A percentile compares a stretch with the other conserved stretches of the same genome.
phyloP scores from a whole-genome alignment of 2,888 invertebrate species.

The Phyllotreta striolata region DNA sequence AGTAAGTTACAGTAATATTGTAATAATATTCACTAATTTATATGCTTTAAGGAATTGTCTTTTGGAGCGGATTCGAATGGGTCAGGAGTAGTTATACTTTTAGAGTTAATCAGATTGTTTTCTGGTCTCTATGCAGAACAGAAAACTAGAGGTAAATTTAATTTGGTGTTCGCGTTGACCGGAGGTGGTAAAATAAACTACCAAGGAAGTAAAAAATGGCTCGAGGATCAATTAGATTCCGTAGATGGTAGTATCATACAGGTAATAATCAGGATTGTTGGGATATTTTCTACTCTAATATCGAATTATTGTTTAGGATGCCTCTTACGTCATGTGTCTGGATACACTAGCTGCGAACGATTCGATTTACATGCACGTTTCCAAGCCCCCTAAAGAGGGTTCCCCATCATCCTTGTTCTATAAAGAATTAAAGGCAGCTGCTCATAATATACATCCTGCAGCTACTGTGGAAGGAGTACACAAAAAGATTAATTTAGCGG shows the following conservation, averaged over 20 bases:
- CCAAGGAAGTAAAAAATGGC: conserved; percentile 94
- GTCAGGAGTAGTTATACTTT: conserved; percentile 85
- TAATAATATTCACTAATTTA: conserved; percentile 8
- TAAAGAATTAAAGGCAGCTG: conserved; percentile 69
- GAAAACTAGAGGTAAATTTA: conserved; percentile 76
- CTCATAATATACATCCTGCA: conserved; percentile 61
- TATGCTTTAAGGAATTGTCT: conserved; percentile 75
- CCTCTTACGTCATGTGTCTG: conserved; percentile 88
- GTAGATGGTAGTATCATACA: conserved; percentile 75
- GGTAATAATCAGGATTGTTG: conserved; percentile 62
- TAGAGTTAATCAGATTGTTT: conserved; percentile 88
- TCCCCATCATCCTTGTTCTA: conserved; percentile 75
- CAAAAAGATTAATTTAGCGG: conserved; percentile 96
- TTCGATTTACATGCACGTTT: conserved; percentile 87
- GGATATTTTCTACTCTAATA: not conserved
- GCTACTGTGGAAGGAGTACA: conserved; percentile 76
- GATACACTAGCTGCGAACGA: conserved; percentile 78
- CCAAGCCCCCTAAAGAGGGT: conserved; percentile 91
- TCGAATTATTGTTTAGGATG: conserved; percentile 70
- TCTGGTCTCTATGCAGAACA: conserved; percentile 83
- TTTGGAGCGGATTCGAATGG: conserved; percentile 93
- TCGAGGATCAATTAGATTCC: conserved; percentile 90
- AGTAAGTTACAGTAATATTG: conserved; percentile 68
- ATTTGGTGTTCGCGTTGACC: conserved; percentile 86
- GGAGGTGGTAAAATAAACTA: conserved; percentile 94